phyloP scores from a whole-genome alignment of 2,888 invertebrate species.

The Spodoptera exigua region DNA sequence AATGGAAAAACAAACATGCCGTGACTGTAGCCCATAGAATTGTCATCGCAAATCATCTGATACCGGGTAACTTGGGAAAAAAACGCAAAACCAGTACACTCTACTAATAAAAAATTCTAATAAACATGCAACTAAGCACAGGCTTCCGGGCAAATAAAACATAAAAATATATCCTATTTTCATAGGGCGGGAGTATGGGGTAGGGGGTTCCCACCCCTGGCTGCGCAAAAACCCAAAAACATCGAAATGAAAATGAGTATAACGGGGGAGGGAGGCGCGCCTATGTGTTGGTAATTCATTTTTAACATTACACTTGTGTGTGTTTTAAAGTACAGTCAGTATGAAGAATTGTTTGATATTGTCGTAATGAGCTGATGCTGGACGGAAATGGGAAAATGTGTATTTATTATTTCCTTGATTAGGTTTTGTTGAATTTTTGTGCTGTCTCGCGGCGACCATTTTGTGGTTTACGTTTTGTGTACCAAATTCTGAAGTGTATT shows the following conservation, averaged over 20 bases:
- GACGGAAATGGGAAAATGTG: constrained; percentile 1
- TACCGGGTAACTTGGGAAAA: constrained; percentile 61
- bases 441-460: not conserved
- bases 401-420: constrained; percentile 17
- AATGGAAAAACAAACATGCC: constrained; percentile 68
- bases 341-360: constrained; percentile 42
- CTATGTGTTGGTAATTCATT: constrained; percentile 89
- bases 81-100: constrained; percentile 78
- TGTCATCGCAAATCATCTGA: constrained; percentile 81
- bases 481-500: not conserved
- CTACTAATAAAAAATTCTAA: constrained; percentile 89
- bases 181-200: constrained; percentile 86
- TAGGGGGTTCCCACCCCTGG: constrained; percentile 70
- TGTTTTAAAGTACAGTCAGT: constrained; percentile 87
- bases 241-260: constrained; percentile 90
- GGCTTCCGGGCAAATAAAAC: constrained; percentile 89
- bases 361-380: constrained; percentile 54
- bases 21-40: constrained; percentile 78
- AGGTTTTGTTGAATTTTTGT: constrained; percentile 7
- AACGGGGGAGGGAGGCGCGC: constrained; percentile 77
- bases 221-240: constrained; percentile 90
- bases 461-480: not conserved
- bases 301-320: constrained; percentile 89
- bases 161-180: constrained; percentile 90
- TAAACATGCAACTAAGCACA: constrained; percentile 89